Conservation (phyloP, 2,797 vertebrate genomes). For the Pteronotus mesoamericanus region DNA sequence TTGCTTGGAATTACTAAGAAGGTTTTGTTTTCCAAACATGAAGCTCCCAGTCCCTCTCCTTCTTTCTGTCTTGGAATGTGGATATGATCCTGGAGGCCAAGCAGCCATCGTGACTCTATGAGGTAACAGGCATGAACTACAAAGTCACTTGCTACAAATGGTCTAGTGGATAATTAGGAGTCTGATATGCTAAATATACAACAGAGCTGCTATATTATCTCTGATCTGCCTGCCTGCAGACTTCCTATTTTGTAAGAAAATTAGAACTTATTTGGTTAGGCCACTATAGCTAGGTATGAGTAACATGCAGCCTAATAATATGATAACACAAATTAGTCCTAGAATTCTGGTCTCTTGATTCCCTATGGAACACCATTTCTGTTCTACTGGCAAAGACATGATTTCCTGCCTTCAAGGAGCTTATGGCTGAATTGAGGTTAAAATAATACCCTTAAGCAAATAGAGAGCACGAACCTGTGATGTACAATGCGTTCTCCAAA, state of each 20-base stretch:
- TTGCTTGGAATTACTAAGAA: not conserved
- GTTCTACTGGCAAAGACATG: not conserved
- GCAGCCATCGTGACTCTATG: not conserved
- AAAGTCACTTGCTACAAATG: not conserved
- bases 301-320: not conserved
- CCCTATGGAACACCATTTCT: not conserved
- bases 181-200: not conserved
- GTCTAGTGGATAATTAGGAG: not conserved
- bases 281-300: not conserved
- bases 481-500: not conserved
- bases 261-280: not conserved
- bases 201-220: not conserved
- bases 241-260: not conserved
- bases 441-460: not conserved
- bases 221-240: not conserved
- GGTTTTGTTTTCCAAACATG: not conserved
- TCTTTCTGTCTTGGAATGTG: not conserved
- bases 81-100: not conserved
- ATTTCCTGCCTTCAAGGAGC: not conserved
- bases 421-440: not conserved
- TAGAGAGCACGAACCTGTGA: not conserved
- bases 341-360: not conserved
- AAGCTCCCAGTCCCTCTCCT: not conserved
- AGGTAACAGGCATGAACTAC: not conserved
- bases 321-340: not conserved